Percentiles rank a stretch among this genome's conserved stretches.
Conservation (phyloP, 2,888 invertebrate species). For the Dynastes hyllus region DNA sequence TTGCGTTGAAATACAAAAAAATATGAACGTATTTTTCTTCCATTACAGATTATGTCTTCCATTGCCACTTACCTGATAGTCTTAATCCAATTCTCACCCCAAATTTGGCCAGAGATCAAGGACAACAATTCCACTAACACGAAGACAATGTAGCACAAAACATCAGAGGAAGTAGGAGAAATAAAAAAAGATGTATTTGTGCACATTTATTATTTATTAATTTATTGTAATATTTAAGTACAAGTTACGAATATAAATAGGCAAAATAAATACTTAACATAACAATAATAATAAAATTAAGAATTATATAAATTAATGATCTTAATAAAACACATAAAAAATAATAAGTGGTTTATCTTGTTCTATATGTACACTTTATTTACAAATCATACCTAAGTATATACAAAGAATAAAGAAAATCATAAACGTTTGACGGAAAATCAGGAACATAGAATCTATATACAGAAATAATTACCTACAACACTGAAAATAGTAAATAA, state of each 20-base stretch:
- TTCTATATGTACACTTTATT: constrained; percentile 17
- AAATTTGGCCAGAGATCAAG: constrained; percentile 8
- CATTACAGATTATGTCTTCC: constrained; percentile 55
- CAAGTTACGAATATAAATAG: constrained; percentile 27
- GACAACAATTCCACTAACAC: constrained; percentile 19
- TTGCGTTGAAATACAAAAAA: too few species aligned
- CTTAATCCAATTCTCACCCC: constrained; percentile 53
- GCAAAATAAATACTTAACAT: constrained; percentile 47
- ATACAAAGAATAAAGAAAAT: background rate
- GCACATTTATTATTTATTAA: constrained; percentile 30
- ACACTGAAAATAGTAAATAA: too few species aligned
- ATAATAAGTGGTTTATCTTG: constrained; percentile 7
- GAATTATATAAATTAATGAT: constrained; percentile 5
- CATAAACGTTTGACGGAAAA: background rate
- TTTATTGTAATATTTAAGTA: constrained; percentile 25
- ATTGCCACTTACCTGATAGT: constrained; percentile 56
- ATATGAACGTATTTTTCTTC: constrained; percentile 13
- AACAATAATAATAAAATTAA: constrained; percentile 16
- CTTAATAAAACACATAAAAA: constrained; percentile 17
- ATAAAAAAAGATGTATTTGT: constrained; percentile 3
- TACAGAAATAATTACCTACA: background rate
- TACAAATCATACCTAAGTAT: constrained; percentile 7
- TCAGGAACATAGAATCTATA: background rate
- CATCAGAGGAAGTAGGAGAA: background rate
- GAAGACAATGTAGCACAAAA: background rate